Conservation (phyloP, 2,113 vertebrate species). For the Colinus virginianus region DNA sequence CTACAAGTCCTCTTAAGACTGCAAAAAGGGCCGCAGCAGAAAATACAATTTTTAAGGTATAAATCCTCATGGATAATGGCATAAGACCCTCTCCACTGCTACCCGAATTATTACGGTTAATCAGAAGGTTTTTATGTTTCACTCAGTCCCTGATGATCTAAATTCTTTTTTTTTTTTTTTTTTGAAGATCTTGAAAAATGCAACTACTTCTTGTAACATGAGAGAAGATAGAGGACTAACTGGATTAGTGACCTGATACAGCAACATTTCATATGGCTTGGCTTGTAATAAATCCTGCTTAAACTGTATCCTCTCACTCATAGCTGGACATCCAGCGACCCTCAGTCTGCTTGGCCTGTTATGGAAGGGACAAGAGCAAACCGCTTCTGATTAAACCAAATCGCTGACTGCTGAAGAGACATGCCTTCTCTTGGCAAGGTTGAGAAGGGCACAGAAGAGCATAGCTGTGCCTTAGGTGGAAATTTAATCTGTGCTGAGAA, state of each 20-base stretch:
- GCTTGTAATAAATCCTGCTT: slow-evolving; percentile 56
- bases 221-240: slow-evolving; percentile 49
- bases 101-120: slow-evolving; percentile 9
- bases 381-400: slow-evolving; percentile 4
- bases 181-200: neutral
- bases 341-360: neutral
- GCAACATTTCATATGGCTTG: slow-evolving; percentile 11
- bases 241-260: slow-evolving; percentile 63
- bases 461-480: slow-evolving; percentile 42
- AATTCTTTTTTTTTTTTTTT: neutral
- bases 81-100: neutral
- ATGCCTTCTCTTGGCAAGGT: neutral
- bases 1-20: neutral
- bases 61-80: neutral
- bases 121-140: slow-evolving; percentile 41
- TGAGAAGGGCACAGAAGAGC: slow-evolving; percentile 51
- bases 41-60: neutral
- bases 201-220: slow-evolving; percentile 4
- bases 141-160: neutral
- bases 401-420: neutral
- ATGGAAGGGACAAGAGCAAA: slow-evolving; percentile 28
- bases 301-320: slow-evolving; percentile 32
- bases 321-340: slow-evolving; percentile 17
- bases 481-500: slow-evolving; percentile 60
- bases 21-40: neutral